Conservation (phyloP, 1,140 invertebrate genomes). For the Philotrypesis tridentata region DNA sequence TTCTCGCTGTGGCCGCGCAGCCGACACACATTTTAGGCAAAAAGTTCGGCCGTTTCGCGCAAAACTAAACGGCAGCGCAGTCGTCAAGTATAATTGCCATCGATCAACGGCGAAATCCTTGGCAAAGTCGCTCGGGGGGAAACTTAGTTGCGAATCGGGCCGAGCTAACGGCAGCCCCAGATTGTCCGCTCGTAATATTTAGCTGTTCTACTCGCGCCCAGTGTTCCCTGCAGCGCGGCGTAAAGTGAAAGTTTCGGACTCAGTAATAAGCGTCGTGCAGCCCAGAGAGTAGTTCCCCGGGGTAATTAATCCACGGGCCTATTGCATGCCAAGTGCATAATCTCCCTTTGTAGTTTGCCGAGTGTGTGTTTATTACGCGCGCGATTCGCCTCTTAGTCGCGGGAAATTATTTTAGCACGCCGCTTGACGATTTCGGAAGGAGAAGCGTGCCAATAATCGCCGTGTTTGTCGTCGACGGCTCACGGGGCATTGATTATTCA, state of each 20-base stretch:
- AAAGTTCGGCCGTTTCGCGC: too few species aligned
- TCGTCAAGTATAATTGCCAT: too few species aligned
- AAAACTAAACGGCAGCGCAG: too few species aligned
- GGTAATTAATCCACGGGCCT: slow-evolving; percentile 9
- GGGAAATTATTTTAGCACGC: slow-evolving; percentile 8
- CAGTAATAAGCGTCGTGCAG: not conserved
- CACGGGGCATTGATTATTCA: not conserved
- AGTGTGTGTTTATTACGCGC: too few species aligned
- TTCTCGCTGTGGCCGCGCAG: too few species aligned
- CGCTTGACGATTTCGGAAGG: not conserved
- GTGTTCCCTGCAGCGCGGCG: not conserved
- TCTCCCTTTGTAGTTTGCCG: not conserved
- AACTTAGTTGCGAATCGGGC: not conserved
- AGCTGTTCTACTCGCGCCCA: not conserved
- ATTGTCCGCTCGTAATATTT: not conserved
- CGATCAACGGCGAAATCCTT: too few species aligned
- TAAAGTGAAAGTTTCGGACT: slow-evolving; percentile 20
- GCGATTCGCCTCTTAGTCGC: too few species aligned
- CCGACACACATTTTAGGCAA: too few species aligned
- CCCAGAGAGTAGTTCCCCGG: not conserved
- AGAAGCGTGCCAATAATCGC: slow-evolving; percentile 5
- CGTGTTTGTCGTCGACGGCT: slow-evolving; percentile 10
- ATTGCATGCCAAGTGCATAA: slow-evolving; percentile 9
- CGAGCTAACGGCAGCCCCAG: not conserved
- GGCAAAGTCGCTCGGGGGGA: too few species aligned